Base-by-base conservation (phyloP, 2,888 invertebrate genomes). In the Tyria jacobaeae region DNA sequence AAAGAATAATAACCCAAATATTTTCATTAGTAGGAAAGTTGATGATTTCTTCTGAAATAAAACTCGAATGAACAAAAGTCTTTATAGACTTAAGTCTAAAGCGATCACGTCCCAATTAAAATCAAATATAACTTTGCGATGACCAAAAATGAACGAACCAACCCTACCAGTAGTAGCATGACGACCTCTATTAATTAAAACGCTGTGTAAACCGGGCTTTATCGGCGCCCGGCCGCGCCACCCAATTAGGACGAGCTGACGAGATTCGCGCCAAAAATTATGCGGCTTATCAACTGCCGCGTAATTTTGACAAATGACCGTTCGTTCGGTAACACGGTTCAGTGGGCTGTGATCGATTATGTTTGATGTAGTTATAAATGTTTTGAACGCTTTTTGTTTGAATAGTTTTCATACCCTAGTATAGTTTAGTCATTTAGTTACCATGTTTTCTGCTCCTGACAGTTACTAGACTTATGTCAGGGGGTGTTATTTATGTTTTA, bases 101-200 rank as follows among this genome's bases (percentile, higher is more conserved):
- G 41, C 21, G 10, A 25, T 17, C 14, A 21, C 7, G 7, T 24
- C 14, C 37, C 6, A 1, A 51, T 27, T 41, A 27, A 7, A 9
- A 5, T 54, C 9, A 27, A 55, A 62, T 57, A 52, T 41, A 66
- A 56, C 60, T 59, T 54, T 9, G 15, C 24, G 21, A 60, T 41
- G 34, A 21, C 21, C n/a, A 7, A 55, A 63, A 55, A 49, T 49
- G 59, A 68, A 65, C 70, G 66, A 67, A 75, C 62, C 86, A 85
- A 70, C 88, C 87, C 87, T 89, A 73, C 66, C 67, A 35, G 56
- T 65, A 70, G 65, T 72, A 80, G 80, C 81, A 81, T 81, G 85
- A 78, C 90, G 90, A 90, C 88, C 90, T 90, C 92, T 91, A 92
- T 93, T 93, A 93, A 94, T 94, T 92, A 93, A 92, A 91, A 85